Evolutionary conservation across 2,888 invertebrate species (phyloP), one percentile per base, ranked within the genome.

Genomic region (Nomada lathburiana): DNA sequence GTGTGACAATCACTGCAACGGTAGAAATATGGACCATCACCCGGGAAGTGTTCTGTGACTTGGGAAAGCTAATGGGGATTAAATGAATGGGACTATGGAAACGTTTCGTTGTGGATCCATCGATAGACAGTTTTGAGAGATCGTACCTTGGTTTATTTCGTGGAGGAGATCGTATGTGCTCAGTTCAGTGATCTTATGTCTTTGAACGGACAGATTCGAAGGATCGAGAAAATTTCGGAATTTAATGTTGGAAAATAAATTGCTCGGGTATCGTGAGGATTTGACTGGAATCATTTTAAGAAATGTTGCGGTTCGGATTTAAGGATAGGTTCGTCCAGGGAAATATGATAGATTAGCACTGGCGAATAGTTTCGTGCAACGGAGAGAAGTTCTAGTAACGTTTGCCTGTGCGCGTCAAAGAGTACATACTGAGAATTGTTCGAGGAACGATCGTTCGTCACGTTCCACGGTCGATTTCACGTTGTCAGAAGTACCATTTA

Each of bases 11-110:
- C 55, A 70, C 57, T 59, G 55, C 59, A 52, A 50, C 57, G 50
- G 47, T 64, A 65, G 57, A 50, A 44, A 23, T 62, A 53, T 44
- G 65, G 65, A 83, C 72, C 36, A 53, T 42, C n/a, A 44, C 13
- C 29, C 42, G 62, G 64, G 60, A 72, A 85, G 85, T 85, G 85
- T 76, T 79, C 83, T 87, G 87, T 76, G 86, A 81, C 60, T 18
- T 18, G 36, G 4, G 16, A 72, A 82, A 80, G 76, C 73, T 76
- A 83, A 75, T 57, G 60, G 73, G 81, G 84, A 83, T 70, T 87
- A 80, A 71, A 69, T 72, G 57, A 23, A 10, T 4, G 13, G 18
- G 60, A 53, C 11, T 65, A 63, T 76, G 65, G 62, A 84, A n/a
- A 16, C 50, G 10, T 69, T n/a, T 52, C 65, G 18, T n/a, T 44